Base-by-base conservation (phyloP, 2,888 invertebrate species). In the Ceramica pisi region DNA sequence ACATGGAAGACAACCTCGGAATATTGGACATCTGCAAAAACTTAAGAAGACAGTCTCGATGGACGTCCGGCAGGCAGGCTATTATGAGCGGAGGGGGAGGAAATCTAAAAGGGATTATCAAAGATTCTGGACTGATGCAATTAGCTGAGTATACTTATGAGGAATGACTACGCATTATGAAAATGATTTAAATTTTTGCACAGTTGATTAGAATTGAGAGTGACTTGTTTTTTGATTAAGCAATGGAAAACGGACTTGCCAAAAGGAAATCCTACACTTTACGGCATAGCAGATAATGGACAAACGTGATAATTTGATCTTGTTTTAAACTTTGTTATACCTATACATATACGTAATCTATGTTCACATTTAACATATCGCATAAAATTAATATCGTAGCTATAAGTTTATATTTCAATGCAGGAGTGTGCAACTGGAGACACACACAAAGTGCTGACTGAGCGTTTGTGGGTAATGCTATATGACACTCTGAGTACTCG, bases 391-490 rank as follows among this genome's bases (percentile, higher is more conserved):
- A 44, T 44, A 21, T 41, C 2, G 44, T 12, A 41, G 10, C 2
- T 41, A 41, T 12, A 21, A 59, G 53, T 68, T 31, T 44, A 59
- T 21, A 62, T 44, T 61, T 55, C 60, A 64, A 64, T 78, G 71
- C 65, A 77, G 71, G 35, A 71, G 77, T 78, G 79, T 87, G 90
- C 87, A 91, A 92, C 89, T 91, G 91, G 91, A 92, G 90, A 90
- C 91, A 87, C 80, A 56, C 65, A 60, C 81, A 85, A 75, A 90
- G 46, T 89, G 94, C 92, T 92, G 93, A 93, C 85, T 88, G 75
- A 83, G 81, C 89, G 87, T 91, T 90, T 88, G 86, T 78, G 81
- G 78, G 90, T 86, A 91, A 91, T 88, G 87, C 75, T 86, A 93
- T 75, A 87, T 87, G 87, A 89, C 87, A 86, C 81, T 68, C 78